These are phyloP conservation scores for Strix aluco DNA, from an alignment of 2,113 vertebrate genomes.

Conservation along the genomic window DNA sequence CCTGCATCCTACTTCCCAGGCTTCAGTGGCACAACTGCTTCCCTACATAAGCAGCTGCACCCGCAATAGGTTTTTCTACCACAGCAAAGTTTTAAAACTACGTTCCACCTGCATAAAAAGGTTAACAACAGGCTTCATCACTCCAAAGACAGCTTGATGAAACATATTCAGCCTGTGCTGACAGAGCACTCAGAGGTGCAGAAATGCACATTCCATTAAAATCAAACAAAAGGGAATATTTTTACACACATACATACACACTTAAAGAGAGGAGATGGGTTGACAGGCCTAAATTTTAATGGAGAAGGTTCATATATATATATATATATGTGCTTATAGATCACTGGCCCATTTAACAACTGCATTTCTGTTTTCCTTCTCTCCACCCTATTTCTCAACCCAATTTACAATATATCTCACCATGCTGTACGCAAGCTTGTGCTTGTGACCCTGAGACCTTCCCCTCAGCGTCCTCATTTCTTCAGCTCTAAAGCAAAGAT, in stretches of 20 bases:
- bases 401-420: neutral
- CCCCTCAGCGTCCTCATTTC: neutral
- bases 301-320: neutral
- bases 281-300: neutral
- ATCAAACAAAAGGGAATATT: neutral
- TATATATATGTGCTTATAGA: neutral
- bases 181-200: neutral
- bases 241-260: neutral
- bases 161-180: neutral
- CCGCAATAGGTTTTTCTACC: neutral
- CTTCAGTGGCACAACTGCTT: neutral
- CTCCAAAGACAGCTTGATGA: neutral
- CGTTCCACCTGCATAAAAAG: neutral
- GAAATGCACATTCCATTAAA: neutral
- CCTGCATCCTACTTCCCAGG: neutral
- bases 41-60: neutral
- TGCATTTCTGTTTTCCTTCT: neutral
- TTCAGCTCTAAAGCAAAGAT: neutral
- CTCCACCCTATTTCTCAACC: neutral
- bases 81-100: neutral
- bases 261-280: neutral
- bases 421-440: neutral
- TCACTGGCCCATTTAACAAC: neutral
- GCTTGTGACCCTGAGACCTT: neutral
- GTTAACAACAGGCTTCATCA: neutral